Evolutionary conservation across 2,888 invertebrate species (phyloP).

Genomic region (Melinopterus prodromus): DNA sequence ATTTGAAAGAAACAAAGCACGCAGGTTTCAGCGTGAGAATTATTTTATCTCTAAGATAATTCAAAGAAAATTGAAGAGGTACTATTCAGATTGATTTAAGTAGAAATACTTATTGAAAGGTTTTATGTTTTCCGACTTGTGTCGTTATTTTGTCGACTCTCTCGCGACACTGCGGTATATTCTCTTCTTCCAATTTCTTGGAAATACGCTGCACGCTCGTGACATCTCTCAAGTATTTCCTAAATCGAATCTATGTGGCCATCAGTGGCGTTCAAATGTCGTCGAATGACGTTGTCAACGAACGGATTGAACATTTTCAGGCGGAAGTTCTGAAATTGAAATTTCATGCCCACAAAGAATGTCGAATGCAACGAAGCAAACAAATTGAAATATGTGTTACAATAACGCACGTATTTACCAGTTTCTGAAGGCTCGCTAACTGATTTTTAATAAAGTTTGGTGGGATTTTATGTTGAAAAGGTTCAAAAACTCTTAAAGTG

Average conservation of each 20-base stretch:
- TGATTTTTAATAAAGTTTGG: too few species aligned
- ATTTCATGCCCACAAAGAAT: not conserved
- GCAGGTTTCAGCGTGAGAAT: too few species aligned
- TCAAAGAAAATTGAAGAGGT: not conserved
- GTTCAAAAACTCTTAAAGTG: too few species aligned
- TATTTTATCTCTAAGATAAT: not conserved
- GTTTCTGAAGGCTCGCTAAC: too few species aligned
- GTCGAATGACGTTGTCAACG: not conserved
- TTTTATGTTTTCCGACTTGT: not conserved
- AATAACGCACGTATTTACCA: too few species aligned
- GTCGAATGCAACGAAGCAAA: not conserved
- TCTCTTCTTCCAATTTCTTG: not conserved
- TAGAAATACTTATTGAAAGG: not conserved
- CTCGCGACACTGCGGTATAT: not conserved
- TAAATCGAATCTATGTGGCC: not conserved
- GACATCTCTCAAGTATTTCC: not conserved
- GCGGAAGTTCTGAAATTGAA: not conserved
- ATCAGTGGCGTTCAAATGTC: not conserved
- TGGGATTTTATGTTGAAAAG: too few species aligned
- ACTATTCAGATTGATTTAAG: not conserved
- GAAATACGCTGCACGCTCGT: not conserved
- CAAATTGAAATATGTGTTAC: not conserved
- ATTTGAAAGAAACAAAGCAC: too few species aligned
- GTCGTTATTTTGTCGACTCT: not conserved
- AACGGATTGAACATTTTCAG: not conserved